Conservation (phyloP, 2,888 invertebrate genomes). For the Catocala nupta region DNA sequence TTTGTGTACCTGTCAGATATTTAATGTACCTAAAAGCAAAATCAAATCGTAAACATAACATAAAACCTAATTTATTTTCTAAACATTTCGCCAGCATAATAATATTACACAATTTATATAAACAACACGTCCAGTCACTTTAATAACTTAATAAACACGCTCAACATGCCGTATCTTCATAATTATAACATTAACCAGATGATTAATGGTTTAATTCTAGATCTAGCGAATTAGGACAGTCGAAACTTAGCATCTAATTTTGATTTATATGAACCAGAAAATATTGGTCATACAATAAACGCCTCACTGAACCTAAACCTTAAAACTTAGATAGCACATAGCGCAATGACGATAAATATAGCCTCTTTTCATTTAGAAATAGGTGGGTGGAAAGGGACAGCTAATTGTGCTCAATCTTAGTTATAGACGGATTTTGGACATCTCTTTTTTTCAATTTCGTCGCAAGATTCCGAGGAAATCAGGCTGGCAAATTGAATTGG, state of each 20-base stretch:
- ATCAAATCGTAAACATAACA: no score
- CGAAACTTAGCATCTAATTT: slow-evolving; percentile 51
- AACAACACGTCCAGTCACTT: background rate
- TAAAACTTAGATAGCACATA: slow-evolving; percentile 43
- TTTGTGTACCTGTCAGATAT: no score
- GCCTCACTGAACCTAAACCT: slow-evolving; percentile 41
- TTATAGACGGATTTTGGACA: slow-evolving; percentile 45
- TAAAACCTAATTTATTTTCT: no score
- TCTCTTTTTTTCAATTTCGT: slow-evolving; percentile 46
- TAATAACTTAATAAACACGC: background rate
- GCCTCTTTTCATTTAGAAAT: slow-evolving; percentile 50
- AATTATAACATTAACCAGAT: slow-evolving; percentile 27
- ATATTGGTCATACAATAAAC: slow-evolving; percentile 36
- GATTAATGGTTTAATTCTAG: slow-evolving; percentile 49
- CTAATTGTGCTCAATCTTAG: slow-evolving; percentile 59
- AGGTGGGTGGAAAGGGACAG: slow-evolving; percentile 31
- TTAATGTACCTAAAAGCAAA: no score
- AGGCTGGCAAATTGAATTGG: slow-evolving; percentile 41
- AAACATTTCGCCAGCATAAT: no score
- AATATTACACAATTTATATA: background rate
- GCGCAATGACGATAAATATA: slow-evolving; percentile 59
- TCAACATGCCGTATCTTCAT: background rate
- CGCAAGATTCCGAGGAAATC: slow-evolving; percentile 39
- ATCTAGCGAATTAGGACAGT: slow-evolving; percentile 32
- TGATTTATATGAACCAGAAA: slow-evolving; percentile 46